Evolutionary conservation across 2,797 vertebrate genomes (phyloP), one percentile per base, ranked within the genome.

Genomic region (Alca torda): DNA sequence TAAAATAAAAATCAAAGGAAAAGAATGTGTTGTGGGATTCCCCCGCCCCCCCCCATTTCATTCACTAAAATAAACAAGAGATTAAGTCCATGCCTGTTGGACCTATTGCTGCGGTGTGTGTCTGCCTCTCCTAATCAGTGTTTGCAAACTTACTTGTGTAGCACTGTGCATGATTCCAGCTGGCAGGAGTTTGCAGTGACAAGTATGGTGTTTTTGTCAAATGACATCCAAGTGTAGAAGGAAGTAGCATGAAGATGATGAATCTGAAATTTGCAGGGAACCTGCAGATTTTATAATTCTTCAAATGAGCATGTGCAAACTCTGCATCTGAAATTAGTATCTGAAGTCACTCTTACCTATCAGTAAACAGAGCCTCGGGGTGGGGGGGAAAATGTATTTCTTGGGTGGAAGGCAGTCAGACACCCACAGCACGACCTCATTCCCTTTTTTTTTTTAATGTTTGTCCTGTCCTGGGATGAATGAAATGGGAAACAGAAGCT

Each of bases 151-250:
- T 86, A n/a, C 60, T 61, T 13, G 3, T 20, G 39, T 68, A 86
- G 72, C 30, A 37, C 60, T 86, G 57, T 57, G 50, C 9, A 8
- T 37, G 73, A 73, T 92, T 93, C 89, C 87, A 86, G 65, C 45
- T 95, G 91, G 85, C 89, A 86, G 57, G 61, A 91, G 39, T 84
- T 81, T 90, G 45, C 50, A 82, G 70, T 86, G 74, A 67, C 65
- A 86, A n/a, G 65, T 81, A 39, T 77, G 76, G 59, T 88, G 65
- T 75, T 78, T 81, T 90, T 86, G 79, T 95, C 85, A 90, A 39
- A 73, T 88, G 78, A 46, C 30, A 57, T 75, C 73, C 41, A 81
- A 91, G n/a, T 73, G 51, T 51, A 64, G 78, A 80, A 68, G 28
- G 74, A 83, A 87, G 50, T 54, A 89, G 28, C n/a, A 43, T 18